Percentiles rank a stretch among this genome's conserved stretches.
Conservation (phyloP, 2,113 vertebrate genomes). For the Chamaea fasciata region DNA sequence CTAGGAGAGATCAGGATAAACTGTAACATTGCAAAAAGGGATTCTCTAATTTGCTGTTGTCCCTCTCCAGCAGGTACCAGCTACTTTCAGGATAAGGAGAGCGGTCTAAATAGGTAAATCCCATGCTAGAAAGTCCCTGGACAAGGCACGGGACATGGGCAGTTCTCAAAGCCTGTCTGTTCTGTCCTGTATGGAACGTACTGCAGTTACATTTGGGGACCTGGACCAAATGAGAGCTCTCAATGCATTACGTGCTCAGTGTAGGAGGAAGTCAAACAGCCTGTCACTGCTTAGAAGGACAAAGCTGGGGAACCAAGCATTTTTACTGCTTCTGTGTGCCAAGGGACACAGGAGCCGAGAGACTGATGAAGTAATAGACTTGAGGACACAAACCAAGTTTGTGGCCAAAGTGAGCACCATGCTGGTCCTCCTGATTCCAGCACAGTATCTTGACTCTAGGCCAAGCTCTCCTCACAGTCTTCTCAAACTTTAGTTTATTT, state of each 20-base stretch:
- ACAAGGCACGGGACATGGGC: not conserved
- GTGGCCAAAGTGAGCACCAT: not conserved
- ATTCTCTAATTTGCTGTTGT: not conserved
- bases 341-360: not conserved
- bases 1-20: not conserved
- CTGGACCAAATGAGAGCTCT: not conserved
- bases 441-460: not conserved
- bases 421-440: not conserved
- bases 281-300: not conserved
- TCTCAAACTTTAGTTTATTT: not conserved
- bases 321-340: not conserved
- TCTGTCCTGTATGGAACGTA: not conserved
- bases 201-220: not conserved
- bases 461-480: not conserved
- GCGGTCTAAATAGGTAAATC: not conserved
- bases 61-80: not conserved
- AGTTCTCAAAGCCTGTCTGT: not conserved
- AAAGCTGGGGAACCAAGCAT: not conserved
- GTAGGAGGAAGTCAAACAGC: not conserved
- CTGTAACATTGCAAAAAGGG: not conserved
- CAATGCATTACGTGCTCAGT: accelerated
- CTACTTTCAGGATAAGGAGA: not conserved
- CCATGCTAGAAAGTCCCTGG: not conserved
- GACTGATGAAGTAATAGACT: not conserved
- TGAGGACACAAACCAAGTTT: not conserved